phyloP scores from a whole-genome alignment of 2,797 vertebrate species.

The Amniataba percoides region DNA sequence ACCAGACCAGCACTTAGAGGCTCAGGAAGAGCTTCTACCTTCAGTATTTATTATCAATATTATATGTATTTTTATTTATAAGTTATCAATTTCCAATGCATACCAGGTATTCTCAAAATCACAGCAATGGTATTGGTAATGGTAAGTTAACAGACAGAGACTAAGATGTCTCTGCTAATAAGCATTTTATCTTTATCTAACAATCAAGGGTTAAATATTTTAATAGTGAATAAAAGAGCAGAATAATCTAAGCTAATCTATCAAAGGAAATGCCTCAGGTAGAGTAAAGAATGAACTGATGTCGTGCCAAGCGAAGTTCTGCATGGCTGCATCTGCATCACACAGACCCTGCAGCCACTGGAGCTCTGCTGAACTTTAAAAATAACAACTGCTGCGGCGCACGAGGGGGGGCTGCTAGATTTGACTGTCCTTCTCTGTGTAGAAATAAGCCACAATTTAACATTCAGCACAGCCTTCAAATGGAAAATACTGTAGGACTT shows the following conservation, averaged over 20 bases:
- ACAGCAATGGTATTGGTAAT: background rate
- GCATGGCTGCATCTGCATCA: constrained; percentile 67
- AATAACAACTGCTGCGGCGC: constrained; percentile 58
- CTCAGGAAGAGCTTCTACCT: too few species aligned
- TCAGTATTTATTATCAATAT: background rate
- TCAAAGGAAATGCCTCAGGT: constrained; percentile 62
- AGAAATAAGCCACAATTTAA: constrained; percentile 5
- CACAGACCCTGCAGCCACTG: constrained; percentile 56
- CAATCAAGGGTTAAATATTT: constrained; percentile 51
- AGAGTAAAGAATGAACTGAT: constrained; percentile 57
- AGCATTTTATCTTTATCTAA: constrained; percentile 7
- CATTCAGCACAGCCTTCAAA: background rate
- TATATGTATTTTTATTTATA: too few species aligned
- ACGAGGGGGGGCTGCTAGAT: background rate
- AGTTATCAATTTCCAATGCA: background rate
- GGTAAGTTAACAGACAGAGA: constrained; percentile 1
- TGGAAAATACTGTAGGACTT: background rate
- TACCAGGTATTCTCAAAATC: background rate
- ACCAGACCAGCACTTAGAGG: too few species aligned
- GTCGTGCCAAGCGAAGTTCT: constrained; percentile 67
- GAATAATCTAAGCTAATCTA: constrained; percentile 66
- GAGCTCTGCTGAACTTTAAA: constrained; percentile 62
- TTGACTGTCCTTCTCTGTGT: constrained; percentile 19
- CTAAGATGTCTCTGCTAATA: background rate
- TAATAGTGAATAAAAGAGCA: constrained; percentile 45